Conservation (phyloP, 2,797 vertebrate genomes). For the Malacoctenus gilli region DNA sequence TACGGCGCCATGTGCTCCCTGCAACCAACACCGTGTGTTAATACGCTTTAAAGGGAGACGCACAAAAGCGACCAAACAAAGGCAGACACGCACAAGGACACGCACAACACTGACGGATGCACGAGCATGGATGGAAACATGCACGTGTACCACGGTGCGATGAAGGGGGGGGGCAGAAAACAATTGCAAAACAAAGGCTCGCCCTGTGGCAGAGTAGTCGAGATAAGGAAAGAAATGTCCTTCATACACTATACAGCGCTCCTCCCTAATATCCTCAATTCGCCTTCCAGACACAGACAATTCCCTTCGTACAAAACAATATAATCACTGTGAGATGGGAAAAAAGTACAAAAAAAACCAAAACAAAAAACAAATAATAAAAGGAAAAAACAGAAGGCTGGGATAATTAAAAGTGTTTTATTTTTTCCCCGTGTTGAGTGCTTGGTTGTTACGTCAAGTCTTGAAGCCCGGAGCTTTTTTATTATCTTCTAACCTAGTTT, state of each 20-base stretch:
- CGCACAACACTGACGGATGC: conserved; percentile 28
- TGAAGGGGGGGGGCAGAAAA: conserved; percentile 50
- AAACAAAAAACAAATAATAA: conserved; percentile 63
- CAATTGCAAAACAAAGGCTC: conserved; percentile 73
- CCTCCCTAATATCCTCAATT: conserved; percentile 67
- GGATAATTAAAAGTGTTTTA: conserved; percentile 81
- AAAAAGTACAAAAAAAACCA: conserved; percentile 53
- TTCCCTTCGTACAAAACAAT: conserved; percentile 78
- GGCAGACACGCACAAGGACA: conserved; percentile 27
- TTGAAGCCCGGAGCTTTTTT: conserved; percentile 71
- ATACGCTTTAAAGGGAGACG: conserved; percentile 35
- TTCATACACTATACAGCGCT: conserved; percentile 68
- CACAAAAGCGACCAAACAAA: conserved; percentile 7
- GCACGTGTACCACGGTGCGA: conserved; percentile 20
- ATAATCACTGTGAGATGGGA: conserved; percentile 71
- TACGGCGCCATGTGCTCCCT: conserved; percentile 89
- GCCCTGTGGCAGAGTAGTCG: conserved; percentile 66
- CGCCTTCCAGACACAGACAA: conserved; percentile 75
- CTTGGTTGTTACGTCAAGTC: conserved; percentile 70
- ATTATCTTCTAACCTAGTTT: conserved; percentile 76
- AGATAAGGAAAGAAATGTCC: conserved; percentile 76
- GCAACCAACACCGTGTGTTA: conserved; percentile 62
- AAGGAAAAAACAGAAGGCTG: conserved; percentile 70
- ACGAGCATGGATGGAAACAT: conserved; percentile 19
- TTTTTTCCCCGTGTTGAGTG: conserved; percentile 67